Evolutionary conservation across 2,888 invertebrate species (phyloP).

Genomic region (Spatulosminthurus flaviceps): DNA sequence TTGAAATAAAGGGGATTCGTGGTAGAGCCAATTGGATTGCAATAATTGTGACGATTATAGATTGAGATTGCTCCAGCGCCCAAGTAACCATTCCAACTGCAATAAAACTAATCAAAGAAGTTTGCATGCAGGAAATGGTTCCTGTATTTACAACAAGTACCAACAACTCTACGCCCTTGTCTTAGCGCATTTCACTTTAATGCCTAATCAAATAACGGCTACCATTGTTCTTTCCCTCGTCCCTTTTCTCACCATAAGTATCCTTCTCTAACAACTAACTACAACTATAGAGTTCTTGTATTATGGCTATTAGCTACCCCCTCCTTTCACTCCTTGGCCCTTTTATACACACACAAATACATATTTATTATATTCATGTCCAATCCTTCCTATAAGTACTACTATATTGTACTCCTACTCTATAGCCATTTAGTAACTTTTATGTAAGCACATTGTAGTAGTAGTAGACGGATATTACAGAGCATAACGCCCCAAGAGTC

Average conservation of each 20-base stretch:
- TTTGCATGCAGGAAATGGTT: conserved; percentile 54
- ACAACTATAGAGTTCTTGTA: background rate
- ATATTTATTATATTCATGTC: too few relatives aligned
- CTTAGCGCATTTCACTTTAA: conserved; percentile 14
- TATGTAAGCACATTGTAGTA: too few relatives aligned
- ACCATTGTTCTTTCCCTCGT: background rate
- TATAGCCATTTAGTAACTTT: too few relatives aligned
- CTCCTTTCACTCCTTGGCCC: too few relatives aligned
- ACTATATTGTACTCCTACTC: too few relatives aligned
- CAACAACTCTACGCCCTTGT: conserved; percentile 9
- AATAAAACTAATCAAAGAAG: conserved; percentile 54
- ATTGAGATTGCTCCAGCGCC: background rate
- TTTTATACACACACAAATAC: too few relatives aligned
- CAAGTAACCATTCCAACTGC: background rate
- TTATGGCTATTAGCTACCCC: background rate
- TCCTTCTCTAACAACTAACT: background rate
- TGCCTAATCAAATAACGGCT: conserved; percentile 15
- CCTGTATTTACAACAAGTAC: conserved; percentile 12
- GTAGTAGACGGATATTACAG: too few relatives aligned
- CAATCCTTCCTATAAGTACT: too few relatives aligned
- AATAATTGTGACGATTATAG: conserved; percentile 31
- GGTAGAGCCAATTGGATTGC: conserved; percentile 26
- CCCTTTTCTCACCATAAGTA: too few relatives aligned
- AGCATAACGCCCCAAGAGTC: too few relatives aligned
- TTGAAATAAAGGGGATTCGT: conserved; percentile 31